Conservation (phyloP, 2,797 vertebrate species). For the Emydoidea blandingii region DNA sequence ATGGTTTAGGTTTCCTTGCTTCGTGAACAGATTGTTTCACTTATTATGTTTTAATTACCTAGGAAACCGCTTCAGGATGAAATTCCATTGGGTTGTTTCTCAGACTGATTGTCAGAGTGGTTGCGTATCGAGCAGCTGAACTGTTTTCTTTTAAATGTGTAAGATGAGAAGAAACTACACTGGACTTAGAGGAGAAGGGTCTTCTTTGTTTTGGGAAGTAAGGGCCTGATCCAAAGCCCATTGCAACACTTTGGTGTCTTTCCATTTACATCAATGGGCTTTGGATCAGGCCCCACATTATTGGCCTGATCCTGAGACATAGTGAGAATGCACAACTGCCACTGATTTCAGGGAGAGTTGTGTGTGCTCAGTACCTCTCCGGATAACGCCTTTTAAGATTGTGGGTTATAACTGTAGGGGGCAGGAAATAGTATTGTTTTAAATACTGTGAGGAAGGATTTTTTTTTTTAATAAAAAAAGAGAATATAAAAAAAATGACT, state of each 20-base stretch:
- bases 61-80: not conserved
- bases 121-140: not conserved
- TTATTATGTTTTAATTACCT: not conserved
- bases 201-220: not conserved
- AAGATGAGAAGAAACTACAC: not conserved
- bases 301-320: not conserved
- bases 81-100: conserved; percentile 2
- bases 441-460: not conserved
- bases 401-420: not conserved
- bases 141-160: not conserved
- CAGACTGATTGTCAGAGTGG: not conserved
- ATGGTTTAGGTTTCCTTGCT: not conserved
- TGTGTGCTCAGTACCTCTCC: not conserved
- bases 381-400: not conserved
- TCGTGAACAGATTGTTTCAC: not conserved
- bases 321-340: accelerated
- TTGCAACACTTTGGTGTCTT: not conserved
- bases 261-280: not conserved
- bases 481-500: not conserved
- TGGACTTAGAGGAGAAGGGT: not conserved
- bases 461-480: not conserved
- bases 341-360: not conserved
- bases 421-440: not conserved
- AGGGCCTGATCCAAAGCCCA: not conserved
- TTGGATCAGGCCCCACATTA: not conserved